Conservation (phyloP, 1,140 invertebrate genomes). For the Drosophila tristis region DNA sequence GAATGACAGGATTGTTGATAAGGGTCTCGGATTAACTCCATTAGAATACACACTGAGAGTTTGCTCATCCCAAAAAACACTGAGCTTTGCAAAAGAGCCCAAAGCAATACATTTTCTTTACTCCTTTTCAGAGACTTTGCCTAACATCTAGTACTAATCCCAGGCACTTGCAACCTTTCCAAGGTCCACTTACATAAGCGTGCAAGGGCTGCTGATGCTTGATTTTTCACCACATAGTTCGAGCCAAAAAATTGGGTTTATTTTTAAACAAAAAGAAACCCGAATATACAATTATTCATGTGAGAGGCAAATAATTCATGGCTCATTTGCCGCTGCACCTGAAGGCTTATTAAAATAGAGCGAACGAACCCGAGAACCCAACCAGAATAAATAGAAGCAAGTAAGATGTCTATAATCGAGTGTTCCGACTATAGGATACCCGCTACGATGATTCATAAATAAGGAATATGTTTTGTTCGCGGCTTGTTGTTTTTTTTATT, state of each 20-base stretch:
- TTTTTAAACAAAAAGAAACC: slow-evolving; percentile 40
- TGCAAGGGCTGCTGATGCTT: neutral
- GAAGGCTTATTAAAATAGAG: slow-evolving; percentile 71
- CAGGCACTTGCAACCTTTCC: no score
- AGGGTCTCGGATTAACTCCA: slow-evolving; percentile 29
- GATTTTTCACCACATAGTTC: slow-evolving; percentile 2
- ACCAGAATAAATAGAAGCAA: slow-evolving; percentile 24
- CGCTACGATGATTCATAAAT: no score
- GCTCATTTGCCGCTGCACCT: slow-evolving; percentile 77
- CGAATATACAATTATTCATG: slow-evolving; percentile 60
- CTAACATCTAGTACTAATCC: no score
- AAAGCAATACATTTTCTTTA: slow-evolving; percentile 1
- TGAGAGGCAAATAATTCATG: slow-evolving; percentile 70
- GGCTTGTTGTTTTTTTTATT: no score
- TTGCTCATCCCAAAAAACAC: no score
- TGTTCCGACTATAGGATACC: no score
- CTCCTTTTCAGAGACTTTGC: no score
- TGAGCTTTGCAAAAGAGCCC: neutral
- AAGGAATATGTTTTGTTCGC: no score
- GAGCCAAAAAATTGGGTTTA: slow-evolving; percentile 37
- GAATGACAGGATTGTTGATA: slow-evolving; percentile 27
- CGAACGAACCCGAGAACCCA: slow-evolving; percentile 12
- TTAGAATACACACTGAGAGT: slow-evolving; percentile 8
- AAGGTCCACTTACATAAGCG: slow-evolving; percentile 30
- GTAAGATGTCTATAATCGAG: neutral